Conservation (phyloP, 2,797 vertebrate genomes). For the Trichosurus vulpecula region DNA sequence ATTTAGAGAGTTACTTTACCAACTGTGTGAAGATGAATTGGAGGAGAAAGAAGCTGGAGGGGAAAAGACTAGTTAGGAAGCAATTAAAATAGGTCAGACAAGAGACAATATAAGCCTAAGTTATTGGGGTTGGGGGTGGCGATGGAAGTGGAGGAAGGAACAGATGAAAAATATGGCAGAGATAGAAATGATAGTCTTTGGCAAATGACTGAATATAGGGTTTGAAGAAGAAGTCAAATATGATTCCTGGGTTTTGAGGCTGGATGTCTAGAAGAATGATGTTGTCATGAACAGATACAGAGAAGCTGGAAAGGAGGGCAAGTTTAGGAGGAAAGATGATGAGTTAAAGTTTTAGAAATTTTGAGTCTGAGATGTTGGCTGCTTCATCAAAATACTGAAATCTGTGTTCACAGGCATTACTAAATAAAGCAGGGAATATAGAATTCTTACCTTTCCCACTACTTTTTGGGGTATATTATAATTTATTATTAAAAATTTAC, state of each 20-base stretch:
- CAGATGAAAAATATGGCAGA: background rate
- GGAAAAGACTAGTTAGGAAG: background rate
- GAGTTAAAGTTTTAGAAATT: background rate
- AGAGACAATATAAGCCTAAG: background rate
- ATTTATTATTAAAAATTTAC: conserved; percentile 64
- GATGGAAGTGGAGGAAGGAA: background rate
- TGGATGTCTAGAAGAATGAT: background rate
- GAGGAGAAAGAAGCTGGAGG: background rate
- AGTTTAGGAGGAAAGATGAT: background rate
- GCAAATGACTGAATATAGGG: background rate
- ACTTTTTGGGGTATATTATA: conserved; percentile 31
- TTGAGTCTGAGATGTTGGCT: background rate
- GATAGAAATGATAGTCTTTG: background rate
- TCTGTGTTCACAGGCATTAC: conserved; percentile 5
- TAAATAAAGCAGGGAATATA: conserved; percentile 40
- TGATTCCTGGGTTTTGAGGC: background rate
- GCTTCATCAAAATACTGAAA: background rate
- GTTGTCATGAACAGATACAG: background rate
- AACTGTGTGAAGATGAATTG: background rate
- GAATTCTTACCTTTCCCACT: conserved; percentile 26
- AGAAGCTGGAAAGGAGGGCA: background rate
- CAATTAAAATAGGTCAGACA: background rate
- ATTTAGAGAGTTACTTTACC: background rate
- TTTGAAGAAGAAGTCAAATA: background rate
- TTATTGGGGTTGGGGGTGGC: background rate